Evolutionary conservation across 2,113 vertebrate genomes (phyloP), one percentile per base, ranked within the genome.

Genomic region (Gymnobelideus leadbeateri): DNA sequence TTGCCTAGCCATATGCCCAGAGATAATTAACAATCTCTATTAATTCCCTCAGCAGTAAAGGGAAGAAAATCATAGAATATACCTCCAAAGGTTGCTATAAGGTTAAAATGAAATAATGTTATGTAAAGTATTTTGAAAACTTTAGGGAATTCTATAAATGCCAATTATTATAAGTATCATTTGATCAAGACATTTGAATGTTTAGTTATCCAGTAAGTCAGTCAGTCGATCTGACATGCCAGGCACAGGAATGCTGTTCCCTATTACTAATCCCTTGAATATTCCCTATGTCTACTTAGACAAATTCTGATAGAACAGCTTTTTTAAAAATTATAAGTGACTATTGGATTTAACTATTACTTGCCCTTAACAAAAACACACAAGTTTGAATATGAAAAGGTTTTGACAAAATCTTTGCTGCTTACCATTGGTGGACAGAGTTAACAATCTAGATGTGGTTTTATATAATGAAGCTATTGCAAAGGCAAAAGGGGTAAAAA

Each of bases 391-490:
- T 97, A 97, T 94, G 54, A 94, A 53, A 96, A 93, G 6, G 0
- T 11, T 95, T 54, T 97, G 93, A 54, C 51, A 77, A 57, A 93
- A 97, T 7, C 37, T 96, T 49, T 95, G 68, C 31, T 96, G 51
- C 95, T 97, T 95, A 94, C 96, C 96, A 92, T 93, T 95, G n/a
- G 0, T 92, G 25, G 51, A 54, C 95, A 57, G 91, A 94, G 93
- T 43, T 94, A 97, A n/a, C 1, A 93, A 46, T 50, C 23, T 57
- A 97, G 96, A 89, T 89, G 28, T 24, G 93, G 68, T 93, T 97
- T 96, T 96, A 93, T 92, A 97, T 96, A 98, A 97, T 57, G 47
- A 95, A 95, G 51, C 2, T 91, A 96, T 50, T 94, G 84, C 51
- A 91, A 96, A 93, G 3, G 84, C 7, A 97, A 61, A 77, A n/a